Percentiles rank a stretch among this genome's conserved stretches.
Conservation (phyloP, 2,888 invertebrate genomes). For the Amblyjoppa proteus region DNA sequence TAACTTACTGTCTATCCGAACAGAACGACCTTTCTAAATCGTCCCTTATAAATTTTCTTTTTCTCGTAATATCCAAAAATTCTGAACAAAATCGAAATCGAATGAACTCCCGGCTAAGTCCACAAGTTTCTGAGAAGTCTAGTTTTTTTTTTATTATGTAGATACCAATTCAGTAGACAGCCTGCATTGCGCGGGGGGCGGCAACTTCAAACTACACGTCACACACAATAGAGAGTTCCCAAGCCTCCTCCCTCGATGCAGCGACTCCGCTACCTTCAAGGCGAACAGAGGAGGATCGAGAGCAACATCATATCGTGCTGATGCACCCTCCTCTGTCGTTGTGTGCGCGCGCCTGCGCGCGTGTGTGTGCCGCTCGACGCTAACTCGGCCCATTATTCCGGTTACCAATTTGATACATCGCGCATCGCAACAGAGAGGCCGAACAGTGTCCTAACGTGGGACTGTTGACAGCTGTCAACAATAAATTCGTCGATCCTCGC, state of each 20-base stretch:
- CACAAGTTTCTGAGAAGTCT: background rate
- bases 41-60: background rate
- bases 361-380: conserved; percentile 5
- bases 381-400: conserved; percentile 15
- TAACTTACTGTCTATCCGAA: too few relatives aligned
- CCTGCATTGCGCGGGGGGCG: conserved; percentile 19
- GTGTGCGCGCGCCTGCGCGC: background rate
- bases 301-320: conserved; percentile 7
- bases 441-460: conserved; percentile 8
- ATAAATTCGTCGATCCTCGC: background rate
- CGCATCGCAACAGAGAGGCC: conserved; percentile 24
- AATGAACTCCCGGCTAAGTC: background rate
- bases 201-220: conserved; percentile 55
- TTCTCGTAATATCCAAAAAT: too few relatives aligned
- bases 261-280: conserved; percentile 44
- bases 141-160: background rate
- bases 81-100: background rate
- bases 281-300: conserved; percentile 36
- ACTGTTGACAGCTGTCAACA: conserved; percentile 16
- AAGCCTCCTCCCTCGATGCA: conserved; percentile 26
- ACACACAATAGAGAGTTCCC: background rate
- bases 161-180: conserved; percentile 1
- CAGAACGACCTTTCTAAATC: background rate
- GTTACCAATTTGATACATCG: conserved; percentile 9
- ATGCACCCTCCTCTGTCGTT: conserved; percentile 23